Conservation (phyloP, 2,888 invertebrate species). For the Drosophila pegasa region DNA sequence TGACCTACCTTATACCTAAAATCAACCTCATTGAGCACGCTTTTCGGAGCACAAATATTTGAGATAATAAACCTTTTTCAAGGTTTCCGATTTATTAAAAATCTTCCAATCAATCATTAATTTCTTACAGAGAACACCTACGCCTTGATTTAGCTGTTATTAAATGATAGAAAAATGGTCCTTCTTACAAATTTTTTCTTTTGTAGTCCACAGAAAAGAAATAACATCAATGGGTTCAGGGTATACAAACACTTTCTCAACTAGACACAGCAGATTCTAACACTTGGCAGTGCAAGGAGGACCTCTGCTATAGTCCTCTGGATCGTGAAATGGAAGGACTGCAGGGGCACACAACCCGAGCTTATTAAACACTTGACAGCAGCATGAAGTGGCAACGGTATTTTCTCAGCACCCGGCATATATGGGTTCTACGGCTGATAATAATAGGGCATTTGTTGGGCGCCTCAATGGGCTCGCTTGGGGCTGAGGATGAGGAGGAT, state of each 20-base stretch:
- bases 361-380: background rate
- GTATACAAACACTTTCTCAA: too few relatives aligned
- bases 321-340: slow-evolving; percentile 3
- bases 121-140: background rate
- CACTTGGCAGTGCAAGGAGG: too few relatives aligned
- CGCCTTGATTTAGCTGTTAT: background rate
- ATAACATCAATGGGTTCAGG: too few relatives aligned
- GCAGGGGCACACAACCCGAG: background rate
- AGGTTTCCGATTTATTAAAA: too few relatives aligned
- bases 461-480: background rate
- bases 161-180: background rate
- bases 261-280: too few relatives aligned
- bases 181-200: too few relatives aligned
- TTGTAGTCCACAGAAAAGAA: too few relatives aligned
- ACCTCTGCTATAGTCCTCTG: background rate
- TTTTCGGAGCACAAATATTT: too few relatives aligned
- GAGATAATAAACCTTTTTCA: too few relatives aligned
- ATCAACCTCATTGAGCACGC: too few relatives aligned
- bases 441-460: background rate
- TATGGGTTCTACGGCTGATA: slow-evolving; percentile 1
- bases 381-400: background rate
- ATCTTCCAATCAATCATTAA: too few relatives aligned
- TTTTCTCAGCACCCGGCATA: background rate
- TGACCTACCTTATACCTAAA: too few relatives aligned
- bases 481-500: background rate